A percentile compares a stretch with the other conserved stretches of the same genome.
Conservation (phyloP, 2,113 vertebrate genomes). For the Campylorhamphus procurvoides region DNA sequence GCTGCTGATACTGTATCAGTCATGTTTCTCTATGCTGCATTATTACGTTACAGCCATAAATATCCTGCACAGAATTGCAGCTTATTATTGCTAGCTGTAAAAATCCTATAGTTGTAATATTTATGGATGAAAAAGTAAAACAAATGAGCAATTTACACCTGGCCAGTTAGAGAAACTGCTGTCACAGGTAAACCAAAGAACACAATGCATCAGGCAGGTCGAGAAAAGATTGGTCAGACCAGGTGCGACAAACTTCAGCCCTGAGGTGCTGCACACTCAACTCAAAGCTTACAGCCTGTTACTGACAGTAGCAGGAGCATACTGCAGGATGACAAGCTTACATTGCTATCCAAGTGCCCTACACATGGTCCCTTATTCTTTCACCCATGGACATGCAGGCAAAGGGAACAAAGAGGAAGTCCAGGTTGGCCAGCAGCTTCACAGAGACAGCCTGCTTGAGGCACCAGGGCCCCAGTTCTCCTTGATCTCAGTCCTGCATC, state of each 20-base stretch:
- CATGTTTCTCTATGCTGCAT: not conserved
- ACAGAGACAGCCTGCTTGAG: not conserved
- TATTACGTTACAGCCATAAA: not conserved
- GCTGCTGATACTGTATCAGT: not conserved
- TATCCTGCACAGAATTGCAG: not conserved
- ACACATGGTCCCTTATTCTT: accelerated
- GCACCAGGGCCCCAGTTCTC: not conserved
- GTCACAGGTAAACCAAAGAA: not conserved
- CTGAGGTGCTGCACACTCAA: too few relatives aligned
- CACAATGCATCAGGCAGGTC: not conserved
- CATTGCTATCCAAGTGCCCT: accelerated
- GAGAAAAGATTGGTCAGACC: not conserved
- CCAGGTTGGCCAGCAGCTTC: not conserved
- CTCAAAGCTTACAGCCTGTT: not conserved
- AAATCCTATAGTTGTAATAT: not conserved
- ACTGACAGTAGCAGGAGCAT: not conserved
- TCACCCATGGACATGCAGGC: accelerated
- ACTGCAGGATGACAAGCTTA: not conserved
- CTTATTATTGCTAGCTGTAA: not conserved
- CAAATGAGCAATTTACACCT: not conserved
- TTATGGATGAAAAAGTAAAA: not conserved
- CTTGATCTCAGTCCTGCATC: not conserved
- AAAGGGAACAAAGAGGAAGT: not conserved
- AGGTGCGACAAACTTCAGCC: not conserved
- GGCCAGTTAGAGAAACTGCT: not conserved